phyloP scores from a whole-genome alignment of 2,797 vertebrate genomes.

The Acropternis orthonyx region DNA sequence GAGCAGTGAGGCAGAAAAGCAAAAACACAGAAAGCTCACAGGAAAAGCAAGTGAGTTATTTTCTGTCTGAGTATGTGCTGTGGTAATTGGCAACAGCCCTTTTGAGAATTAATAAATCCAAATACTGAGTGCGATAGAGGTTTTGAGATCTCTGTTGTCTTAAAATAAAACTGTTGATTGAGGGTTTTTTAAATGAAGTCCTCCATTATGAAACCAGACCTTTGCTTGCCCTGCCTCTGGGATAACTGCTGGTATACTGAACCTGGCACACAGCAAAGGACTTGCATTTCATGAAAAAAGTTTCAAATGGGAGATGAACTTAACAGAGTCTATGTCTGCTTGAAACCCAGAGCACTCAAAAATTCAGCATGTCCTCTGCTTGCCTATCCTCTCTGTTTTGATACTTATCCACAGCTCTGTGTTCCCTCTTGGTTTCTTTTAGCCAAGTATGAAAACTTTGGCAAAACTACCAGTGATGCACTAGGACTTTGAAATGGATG shows the following conservation, averaged over 20 bases:
- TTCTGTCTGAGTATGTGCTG: neutral
- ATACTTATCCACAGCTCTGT: neutral
- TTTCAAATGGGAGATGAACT: neutral
- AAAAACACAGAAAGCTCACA: neutral
- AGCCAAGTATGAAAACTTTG: neutral
- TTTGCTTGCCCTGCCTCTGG: neutral
- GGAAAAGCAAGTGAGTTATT: neutral
- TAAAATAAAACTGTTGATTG: neutral
- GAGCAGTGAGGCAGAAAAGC: neutral
- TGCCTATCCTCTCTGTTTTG: neutral
- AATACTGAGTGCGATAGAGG: neutral
- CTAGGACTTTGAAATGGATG: neutral
- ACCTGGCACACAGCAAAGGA: neutral
- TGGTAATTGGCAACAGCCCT: neutral
- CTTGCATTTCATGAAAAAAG: neutral
- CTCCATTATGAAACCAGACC: neutral
- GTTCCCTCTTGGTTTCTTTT: neutral
- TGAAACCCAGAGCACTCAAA: neutral
- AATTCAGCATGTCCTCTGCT: neutral
- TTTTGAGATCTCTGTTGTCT: neutral
- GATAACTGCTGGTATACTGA: neutral
- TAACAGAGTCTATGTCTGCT: neutral
- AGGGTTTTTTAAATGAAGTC: neutral
- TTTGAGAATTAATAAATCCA: neutral
- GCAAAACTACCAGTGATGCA: neutral